Percentiles rank a stretch among this genome's conserved stretches.
These are phyloP conservation scores for Coregonus clupeaformis DNA, from an alignment of 2,113 vertebrate species.

Conservation along the genomic window DNA sequence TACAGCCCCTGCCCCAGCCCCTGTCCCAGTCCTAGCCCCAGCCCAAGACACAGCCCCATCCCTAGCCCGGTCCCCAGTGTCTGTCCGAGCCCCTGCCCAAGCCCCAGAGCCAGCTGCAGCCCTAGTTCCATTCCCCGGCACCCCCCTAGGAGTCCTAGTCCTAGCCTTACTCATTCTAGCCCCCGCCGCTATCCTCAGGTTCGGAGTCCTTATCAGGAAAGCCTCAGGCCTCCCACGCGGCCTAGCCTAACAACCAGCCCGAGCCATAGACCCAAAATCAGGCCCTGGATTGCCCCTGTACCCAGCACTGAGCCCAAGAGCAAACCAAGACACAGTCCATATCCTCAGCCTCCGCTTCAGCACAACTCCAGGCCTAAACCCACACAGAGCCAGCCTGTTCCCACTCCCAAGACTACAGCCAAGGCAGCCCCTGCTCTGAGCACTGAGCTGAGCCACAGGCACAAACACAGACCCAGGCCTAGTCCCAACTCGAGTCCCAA, in stretches of 20 bases:
- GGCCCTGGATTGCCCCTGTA: slow-evolving; percentile 52
- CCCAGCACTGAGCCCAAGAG: slow-evolving; percentile 37
- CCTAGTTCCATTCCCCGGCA: slow-evolving; percentile 59
- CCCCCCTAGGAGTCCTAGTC: slow-evolving; percentile 67
- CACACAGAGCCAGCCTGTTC: slow-evolving; percentile 35
- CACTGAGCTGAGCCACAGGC: slow-evolving; percentile 45
- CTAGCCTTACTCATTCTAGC: slow-evolving; percentile 42
- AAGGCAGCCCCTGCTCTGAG: slow-evolving; percentile 31
- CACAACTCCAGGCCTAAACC: slow-evolving; percentile 41
- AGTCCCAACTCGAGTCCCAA: slow-evolving; percentile 20
- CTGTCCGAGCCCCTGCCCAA: slow-evolving; percentile 69
- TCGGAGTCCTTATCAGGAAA: slow-evolving; percentile 44
- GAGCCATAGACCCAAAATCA: slow-evolving; percentile 48
- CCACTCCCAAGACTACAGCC: slow-evolving; percentile 32
- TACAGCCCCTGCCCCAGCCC: slow-evolving; percentile 75
- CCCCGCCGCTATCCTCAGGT: slow-evolving; percentile 38
- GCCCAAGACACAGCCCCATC: slow-evolving; percentile 40
- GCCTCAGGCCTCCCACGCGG: slow-evolving; percentile 31
- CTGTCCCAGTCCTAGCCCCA: slow-evolving; percentile 49
- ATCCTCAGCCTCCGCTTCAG: slow-evolving; percentile 30
- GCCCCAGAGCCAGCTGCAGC: slow-evolving; percentile 42
- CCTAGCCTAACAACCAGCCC: slow-evolving; percentile 36
- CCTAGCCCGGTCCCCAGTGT: slow-evolving; percentile 64
- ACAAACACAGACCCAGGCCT: slow-evolving; percentile 47
- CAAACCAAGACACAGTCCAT: slow-evolving; percentile 39